Conservation (phyloP, 2,888 invertebrate genomes). For the Pheosia gnoma region DNA sequence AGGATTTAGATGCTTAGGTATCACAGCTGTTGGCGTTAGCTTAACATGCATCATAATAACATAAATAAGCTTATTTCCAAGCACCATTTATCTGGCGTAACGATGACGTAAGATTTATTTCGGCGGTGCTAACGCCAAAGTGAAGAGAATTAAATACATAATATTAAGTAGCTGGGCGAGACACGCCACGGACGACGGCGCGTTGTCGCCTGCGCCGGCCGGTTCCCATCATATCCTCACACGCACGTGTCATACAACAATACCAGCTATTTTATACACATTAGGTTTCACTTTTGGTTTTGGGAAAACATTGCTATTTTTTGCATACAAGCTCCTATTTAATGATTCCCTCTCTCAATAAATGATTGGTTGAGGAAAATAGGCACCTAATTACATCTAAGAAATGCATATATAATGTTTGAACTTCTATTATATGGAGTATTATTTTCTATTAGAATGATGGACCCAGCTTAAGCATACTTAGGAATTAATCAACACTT, state of each 20-base stretch:
- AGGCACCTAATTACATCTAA: too few species aligned
- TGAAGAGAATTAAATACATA: slow-evolving; percentile 45
- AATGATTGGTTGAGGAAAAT: too few species aligned
- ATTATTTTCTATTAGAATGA: too few species aligned
- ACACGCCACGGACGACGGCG: slow-evolving; percentile 29
- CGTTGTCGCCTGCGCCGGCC: slow-evolving; percentile 34
- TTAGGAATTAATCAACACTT: too few species aligned
- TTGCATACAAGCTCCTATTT: too few species aligned
- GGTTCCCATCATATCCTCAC: slow-evolving; percentile 47
- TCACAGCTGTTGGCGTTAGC: background rate
- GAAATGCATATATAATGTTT: too few species aligned
- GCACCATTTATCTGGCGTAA: slow-evolving; percentile 24
- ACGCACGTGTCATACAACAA: slow-evolving; percentile 28
- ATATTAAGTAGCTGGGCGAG: slow-evolving; percentile 32
- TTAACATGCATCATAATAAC: slow-evolving; percentile 8
- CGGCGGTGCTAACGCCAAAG: slow-evolving; percentile 45
- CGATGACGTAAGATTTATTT: slow-evolving; percentile 63
- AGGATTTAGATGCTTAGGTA: background rate
- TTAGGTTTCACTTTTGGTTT: background rate
- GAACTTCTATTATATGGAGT: too few species aligned
- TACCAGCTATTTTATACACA: background rate
- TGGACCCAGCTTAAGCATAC: too few species aligned
- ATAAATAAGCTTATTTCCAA: slow-evolving; percentile 18
- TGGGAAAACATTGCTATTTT: too few species aligned
- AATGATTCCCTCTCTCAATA: too few species aligned